Base-by-base conservation (phyloP, 2,797 vertebrate species). In the Odontamblyopus lacepedii region DNA sequence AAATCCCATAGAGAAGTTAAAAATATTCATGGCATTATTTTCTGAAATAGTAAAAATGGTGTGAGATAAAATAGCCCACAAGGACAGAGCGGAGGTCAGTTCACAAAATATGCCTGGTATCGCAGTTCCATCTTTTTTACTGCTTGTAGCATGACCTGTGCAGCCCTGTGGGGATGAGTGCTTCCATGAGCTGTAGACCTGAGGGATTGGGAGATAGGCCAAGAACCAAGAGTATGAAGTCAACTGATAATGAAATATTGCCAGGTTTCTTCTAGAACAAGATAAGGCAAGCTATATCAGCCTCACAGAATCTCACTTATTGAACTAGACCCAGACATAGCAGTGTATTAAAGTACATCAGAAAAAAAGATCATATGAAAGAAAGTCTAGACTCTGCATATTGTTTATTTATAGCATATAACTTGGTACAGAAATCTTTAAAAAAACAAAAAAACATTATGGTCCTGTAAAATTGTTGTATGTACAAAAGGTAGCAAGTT, bases 231-330 rank as follows among this genome's bases (percentile, higher is more conserved):
- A 80, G 79, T 82, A 89, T 67, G 70, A 87, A 86, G 88, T 77
- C 78, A 63, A 12, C 65, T 6, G 88, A 90, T 90, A 90, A 92
- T 89, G 85, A 87, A 91, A 93, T 86, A 85, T 81, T 75, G 66
- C 76, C 7, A 68, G 73, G 71, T 75, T 83, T 73, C 82, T 87
- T 77, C 75, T 80, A 86, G 87, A 88, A 85, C 83, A 79, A 89
- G 92, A 93, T 93, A 91, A 92, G 80, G 13, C 69, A 72, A 72
- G 73, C 69, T 70, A 89, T 91, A 90, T 91, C 87, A 76, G 85
- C 69, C 70, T 75, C 77, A 67, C 66, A 51, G 41, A 74, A 90
- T 92, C 86, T 61, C 63, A 72, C 80, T 78, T n/a, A 63, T 66
- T 73, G 85, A 82, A 75, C 75, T 70, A 66, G 81, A 68, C 63